Evolutionary conservation across 2,113 vertebrate species (phyloP).

Genomic region (Pachyramphus minor): DNA sequence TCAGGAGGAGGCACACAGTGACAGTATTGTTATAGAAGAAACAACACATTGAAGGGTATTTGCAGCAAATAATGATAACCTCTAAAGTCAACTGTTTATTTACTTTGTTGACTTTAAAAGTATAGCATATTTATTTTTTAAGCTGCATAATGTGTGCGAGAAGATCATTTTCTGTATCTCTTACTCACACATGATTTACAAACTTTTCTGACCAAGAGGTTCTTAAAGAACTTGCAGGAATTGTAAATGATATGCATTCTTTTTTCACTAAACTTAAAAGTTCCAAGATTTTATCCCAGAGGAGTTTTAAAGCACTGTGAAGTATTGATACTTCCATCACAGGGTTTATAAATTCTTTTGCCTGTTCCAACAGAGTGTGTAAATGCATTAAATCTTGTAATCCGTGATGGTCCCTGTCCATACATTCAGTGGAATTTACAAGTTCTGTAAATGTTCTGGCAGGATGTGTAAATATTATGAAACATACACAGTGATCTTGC

Average conservation of each 20-base stretch:
- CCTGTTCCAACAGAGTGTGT: not conserved
- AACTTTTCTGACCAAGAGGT: not conserved
- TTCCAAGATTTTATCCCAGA: not conserved
- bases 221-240: not conserved
- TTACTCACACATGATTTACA: not conserved
- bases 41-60: not conserved
- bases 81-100: not conserved
- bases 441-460: not conserved
- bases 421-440: not conserved
- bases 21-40: not conserved
- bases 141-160: not conserved
- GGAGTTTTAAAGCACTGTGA: constrained; percentile 31
- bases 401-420: not conserved
- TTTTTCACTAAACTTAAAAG: not conserved
- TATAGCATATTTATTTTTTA: not conserved
- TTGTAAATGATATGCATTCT: not conserved
- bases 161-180: not conserved
- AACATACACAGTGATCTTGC: not conserved
- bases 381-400: constrained; percentile 1
- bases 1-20: not conserved
- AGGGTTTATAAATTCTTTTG: not conserved
- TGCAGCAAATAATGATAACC: not conserved
- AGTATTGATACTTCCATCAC: not conserved
- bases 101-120: not conserved
- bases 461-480: not conserved